Conservation (phyloP, 2,888 invertebrate genomes). For the Shargacucullia verbasci region DNA sequence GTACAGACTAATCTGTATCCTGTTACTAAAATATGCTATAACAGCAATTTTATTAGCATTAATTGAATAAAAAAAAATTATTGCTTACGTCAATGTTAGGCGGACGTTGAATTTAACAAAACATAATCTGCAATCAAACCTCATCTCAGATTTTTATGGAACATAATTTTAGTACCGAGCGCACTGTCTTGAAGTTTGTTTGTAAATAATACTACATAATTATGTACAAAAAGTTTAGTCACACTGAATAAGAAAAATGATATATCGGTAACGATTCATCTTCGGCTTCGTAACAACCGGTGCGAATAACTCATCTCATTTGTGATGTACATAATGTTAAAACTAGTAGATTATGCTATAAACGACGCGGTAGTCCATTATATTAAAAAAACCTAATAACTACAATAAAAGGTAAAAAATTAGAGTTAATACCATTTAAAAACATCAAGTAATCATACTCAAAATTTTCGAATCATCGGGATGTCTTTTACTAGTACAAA, state of each 20-base stretch:
- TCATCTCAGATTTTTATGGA: constrained; percentile 32
- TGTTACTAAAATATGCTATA: constrained; percentile 40
- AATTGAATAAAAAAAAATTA: constrained; percentile 62
- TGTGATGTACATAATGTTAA: constrained; percentile 72
- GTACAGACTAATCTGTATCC: constrained; percentile 52
- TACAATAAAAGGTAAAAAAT: constrained; percentile 53
- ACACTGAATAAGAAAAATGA: constrained; percentile 54
- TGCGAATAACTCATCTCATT: constrained; percentile 64
- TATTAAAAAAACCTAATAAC: constrained; percentile 59
- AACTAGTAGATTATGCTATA: constrained; percentile 77
- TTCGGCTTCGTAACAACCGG: constrained; percentile 67
- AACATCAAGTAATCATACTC: constrained; percentile 59
- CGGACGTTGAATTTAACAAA: constrained; percentile 65
- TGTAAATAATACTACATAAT: constrained; percentile 52
- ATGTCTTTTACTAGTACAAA: constrained; percentile 84
- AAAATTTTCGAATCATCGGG: constrained; percentile 59
- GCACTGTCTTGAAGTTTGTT: constrained; percentile 24
- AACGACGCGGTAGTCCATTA: constrained; percentile 55
- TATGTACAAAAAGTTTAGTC: constrained; percentile 52
- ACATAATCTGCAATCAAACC: constrained; percentile 31
- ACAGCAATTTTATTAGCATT: constrained; percentile 52
- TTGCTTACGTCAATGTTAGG: constrained; percentile 78
- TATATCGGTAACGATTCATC: constrained; percentile 75
- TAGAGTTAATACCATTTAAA: constrained; percentile 52
- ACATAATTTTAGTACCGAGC: constrained; percentile 43